Percentiles rank a stretch among this genome's conserved stretches.
These are phyloP conservation scores for Gobio gobio DNA, from an alignment of 2,113 vertebrate genomes.

Conservation along the genomic window DNA sequence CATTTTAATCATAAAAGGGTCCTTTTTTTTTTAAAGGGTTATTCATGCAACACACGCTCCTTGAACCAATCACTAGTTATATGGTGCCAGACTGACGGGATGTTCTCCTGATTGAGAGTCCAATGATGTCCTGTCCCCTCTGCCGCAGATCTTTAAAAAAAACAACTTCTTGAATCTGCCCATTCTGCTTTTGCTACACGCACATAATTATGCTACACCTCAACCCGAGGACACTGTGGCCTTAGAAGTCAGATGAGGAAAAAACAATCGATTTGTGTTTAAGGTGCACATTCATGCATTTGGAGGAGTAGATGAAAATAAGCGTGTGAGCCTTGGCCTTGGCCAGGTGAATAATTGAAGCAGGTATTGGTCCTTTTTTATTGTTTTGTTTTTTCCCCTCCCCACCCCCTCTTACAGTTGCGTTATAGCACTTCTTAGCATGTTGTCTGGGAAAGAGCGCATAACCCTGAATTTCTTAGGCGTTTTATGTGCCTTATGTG, in stretches of 20 bases:
- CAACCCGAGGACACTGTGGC: no score
- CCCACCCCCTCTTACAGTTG: no score
- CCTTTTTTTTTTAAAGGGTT: neutral
- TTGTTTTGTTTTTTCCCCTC: no score
- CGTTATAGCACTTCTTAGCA: neutral
- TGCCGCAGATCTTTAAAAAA: neutral
- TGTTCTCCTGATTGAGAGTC: neutral
- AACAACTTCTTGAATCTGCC: neutral
- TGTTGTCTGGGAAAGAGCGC: no score
- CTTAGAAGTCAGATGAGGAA: no score
- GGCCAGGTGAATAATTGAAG: constrained; percentile 31
- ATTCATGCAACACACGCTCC: neutral
- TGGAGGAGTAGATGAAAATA: neutral
- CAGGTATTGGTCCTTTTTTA: neutral
- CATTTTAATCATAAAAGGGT: neutral
- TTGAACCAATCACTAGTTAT: neutral
- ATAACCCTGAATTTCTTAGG: neutral
- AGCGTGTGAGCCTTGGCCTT: neutral
- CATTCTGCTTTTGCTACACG: neutral
- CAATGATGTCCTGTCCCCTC: neutral
- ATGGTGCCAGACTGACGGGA: no score
- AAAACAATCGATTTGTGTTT: neutral
- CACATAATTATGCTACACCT: no score
- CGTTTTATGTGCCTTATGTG: neutral
- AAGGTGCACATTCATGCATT: neutral